A percentile compares a stretch with the other conserved stretches of the same genome.
Evolutionary conservation across 2,113 vertebrate species (phyloP).

Genomic region (Lanius ludovicianus): DNA sequence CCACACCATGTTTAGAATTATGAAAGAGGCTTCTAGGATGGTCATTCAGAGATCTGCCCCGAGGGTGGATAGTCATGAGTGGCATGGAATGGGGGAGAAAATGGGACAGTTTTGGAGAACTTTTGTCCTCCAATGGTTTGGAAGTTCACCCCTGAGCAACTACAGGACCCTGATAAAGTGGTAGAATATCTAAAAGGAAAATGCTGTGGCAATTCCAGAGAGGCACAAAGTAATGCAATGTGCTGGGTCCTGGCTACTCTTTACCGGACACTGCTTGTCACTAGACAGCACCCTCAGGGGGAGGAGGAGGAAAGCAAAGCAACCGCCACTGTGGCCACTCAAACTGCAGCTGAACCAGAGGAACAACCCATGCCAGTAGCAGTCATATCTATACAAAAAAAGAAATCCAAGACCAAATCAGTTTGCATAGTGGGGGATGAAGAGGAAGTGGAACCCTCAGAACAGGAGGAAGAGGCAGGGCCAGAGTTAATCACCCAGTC

Average conservation of each 20-base stretch:
- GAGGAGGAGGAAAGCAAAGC: background rate
- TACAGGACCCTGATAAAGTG: background rate
- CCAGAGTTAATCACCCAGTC: background rate
- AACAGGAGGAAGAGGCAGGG: background rate
- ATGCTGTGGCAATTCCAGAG: background rate
- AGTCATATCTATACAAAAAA: background rate
- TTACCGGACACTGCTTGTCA: background rate
- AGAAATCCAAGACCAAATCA: background rate
- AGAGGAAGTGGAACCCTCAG: background rate
- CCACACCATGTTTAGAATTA: background rate
- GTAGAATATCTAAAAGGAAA: background rate
- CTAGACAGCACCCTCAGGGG: background rate
- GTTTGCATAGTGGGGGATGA: background rate
- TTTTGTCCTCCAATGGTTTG: background rate
- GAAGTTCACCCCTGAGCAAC: background rate
- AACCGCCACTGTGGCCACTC: background rate
- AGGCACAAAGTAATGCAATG: background rate
- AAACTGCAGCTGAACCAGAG: too few relatives aligned
- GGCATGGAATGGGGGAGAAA: background rate
- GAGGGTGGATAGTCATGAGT: background rate
- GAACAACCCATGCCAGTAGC: background rate
- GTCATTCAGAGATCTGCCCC: background rate
- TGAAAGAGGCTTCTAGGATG: background rate
- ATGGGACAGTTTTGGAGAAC: background rate
- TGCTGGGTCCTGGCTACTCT: background rate